Base-by-base conservation (phyloP, 2,888 invertebrate genomes). In the Melolontha melolontha region DNA sequence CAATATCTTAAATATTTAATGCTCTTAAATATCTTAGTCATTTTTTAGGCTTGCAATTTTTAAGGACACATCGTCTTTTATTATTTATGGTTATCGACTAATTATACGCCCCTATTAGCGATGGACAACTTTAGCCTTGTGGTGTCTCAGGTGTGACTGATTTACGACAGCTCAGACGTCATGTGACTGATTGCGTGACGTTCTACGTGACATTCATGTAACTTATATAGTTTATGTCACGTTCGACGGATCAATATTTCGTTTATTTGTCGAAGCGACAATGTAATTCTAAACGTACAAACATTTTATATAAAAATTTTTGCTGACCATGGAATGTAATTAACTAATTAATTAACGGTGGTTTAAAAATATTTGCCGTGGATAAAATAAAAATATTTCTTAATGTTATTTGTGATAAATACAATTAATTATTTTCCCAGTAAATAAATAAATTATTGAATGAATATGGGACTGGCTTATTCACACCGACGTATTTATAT, bases 31-130 rank as follows among this genome's bases (percentile, higher is more conserved):
- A 2, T 22, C 22, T 4, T 2, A 22, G 22, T 2, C 22, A 22
- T 34, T 34, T 34, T 34, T 8, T 34, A 2, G 34, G 6, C 22
- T 34, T 1, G 34, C 10, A 6, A 34, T 34, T 34, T 34, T 6
- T 6, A 6, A 34, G 34, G 34, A 8, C 34, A 8, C 34, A 8
- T 34, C 10, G 7, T 34, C 7, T 34, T 34, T 8, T 34, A 34
- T 34, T 34, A 49, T 22, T 22, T 50, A 50, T 27, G 51, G 1
- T 27, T 29, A 78, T 79, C 78, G 78, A 78, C 76, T 79, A 79
- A 80, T 80, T 80, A 80, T 81, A 81, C 79, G 80, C 81, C 80
- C 81, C 78, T 79, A 81, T 81, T 81, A 81, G 79, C 79, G 17
- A 42, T 71, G 78, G 79, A 78, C 78, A 79, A 75, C 75, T 71